Base-by-base conservation (phyloP, 2,113 vertebrate species). In the Oostethus manadensis region DNA sequence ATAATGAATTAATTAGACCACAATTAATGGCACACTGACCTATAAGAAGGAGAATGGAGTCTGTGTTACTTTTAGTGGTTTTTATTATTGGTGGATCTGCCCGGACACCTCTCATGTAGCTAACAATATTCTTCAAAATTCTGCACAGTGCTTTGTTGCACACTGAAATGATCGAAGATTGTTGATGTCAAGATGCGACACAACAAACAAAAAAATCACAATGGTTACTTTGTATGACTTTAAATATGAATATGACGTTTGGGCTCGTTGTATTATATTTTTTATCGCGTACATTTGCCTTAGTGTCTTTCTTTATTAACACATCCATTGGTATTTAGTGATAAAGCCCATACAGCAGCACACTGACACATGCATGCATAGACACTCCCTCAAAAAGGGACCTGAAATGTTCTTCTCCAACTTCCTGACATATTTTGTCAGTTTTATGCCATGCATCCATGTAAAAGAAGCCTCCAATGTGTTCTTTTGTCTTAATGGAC, bases 321-420 rank as follows among this genome's bases (percentile, higher is more conserved):
- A 73, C 79, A 80, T 79, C 67, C 64, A 73, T 68, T 60, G 29
- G 46, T 59, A 2, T 55, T 67, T 58, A 71, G 47, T 66, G 22
- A 60, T 58, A 55, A 76, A 46, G 73, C 73, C 55, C 68, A 58
- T 10, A 64, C 70, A 77, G 81, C 76, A 40, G 79, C 86, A 64
- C 67, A 58, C 71, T 69, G 72, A 51, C 70, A 84, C 83, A 87
- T 88, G 88, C 84, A 86, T 76, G 83, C 84, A 70, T 21, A 78
- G 61, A 74, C 53, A 73, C 68, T 73, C 71, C 68, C 73, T 79
- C 67, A 58, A 68, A 49, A 49, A 38, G 2, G n/a, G n/a, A n/a
- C n/a, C n/a, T n/a, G 4, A 14, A 74, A 66, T n/a, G 45, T 14
- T 21, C 29, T 13, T 69, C 51, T 38, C 58, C 50, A 23, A 60